phyloP scores from a whole-genome alignment of 2,797 vertebrate species.

The Catamblyrhynchus diadema region DNA sequence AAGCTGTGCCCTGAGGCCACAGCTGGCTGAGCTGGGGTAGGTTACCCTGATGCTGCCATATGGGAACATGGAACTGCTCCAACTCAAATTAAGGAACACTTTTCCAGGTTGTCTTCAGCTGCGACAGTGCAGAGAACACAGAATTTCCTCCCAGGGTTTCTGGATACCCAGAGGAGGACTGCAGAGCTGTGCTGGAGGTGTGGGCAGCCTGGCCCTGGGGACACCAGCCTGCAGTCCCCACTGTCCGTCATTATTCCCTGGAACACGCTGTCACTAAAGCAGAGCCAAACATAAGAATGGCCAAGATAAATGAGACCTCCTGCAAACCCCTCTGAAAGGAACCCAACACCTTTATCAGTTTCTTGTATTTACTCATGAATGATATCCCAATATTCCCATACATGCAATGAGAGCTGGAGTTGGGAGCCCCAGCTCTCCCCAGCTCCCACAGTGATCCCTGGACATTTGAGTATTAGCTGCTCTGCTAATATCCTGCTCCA shows the following conservation, averaged over 20 bases:
- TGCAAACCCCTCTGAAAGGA: not conserved
- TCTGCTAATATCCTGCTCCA: not conserved
- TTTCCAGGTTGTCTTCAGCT: not conserved
- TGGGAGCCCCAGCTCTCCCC: not conserved
- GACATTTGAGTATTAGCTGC: too few species aligned
- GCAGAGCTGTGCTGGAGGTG: not conserved
- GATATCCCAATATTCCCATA: accelerated
- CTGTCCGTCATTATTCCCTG: too few species aligned
- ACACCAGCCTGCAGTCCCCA: not conserved
- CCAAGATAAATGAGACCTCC: not conserved
- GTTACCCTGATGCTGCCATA: not conserved
- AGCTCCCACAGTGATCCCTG: not conserved
- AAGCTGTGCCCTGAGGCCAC: conserved; percentile 20
- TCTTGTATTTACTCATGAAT: accelerated
- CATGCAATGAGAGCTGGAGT: not conserved
- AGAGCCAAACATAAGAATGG: not conserved
- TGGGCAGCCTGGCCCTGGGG: not conserved
- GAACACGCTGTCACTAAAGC: not conserved
- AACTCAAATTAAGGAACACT: not conserved
- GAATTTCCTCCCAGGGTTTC: not conserved
- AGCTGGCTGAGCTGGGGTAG: not conserved
- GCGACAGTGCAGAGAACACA: not conserved
- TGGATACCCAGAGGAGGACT: not conserved
- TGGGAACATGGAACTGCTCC: not conserved
- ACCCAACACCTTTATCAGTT: accelerated